Conservation (phyloP, 2,797 vertebrate genomes). For the Pipistrellus nathusii region DNA sequence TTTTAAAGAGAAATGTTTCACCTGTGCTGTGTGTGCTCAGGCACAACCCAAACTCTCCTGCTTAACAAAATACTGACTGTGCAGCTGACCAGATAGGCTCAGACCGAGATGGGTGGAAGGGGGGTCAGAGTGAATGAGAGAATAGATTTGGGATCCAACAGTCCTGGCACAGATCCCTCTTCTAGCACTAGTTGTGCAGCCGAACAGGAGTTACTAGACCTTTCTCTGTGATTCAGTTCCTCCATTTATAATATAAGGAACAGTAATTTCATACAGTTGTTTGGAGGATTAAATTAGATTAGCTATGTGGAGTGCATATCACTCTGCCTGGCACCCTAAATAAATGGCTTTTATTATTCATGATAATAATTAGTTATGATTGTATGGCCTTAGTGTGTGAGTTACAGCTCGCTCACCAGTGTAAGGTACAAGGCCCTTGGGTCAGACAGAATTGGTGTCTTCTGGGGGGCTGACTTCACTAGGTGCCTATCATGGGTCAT, state of each 20-base stretch:
- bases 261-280: neutral
- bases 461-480: neutral
- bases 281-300: neutral
- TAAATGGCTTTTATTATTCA: neutral
- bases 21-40: accelerated
- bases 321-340: neutral
- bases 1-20: neutral
- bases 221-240: neutral
- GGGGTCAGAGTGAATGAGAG: accelerated
- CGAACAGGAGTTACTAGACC: too few relatives aligned
- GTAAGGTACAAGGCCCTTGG: accelerated
- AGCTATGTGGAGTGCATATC: neutral
- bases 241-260: neutral
- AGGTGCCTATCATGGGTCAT: accelerated
- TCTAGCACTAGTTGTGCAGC: neutral
- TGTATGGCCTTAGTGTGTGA: neutral
- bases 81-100: accelerated
- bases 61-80: accelerated
- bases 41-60: too few relatives aligned
- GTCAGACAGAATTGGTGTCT: neutral
- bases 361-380: too few relatives aligned
- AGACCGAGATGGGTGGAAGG: accelerated
- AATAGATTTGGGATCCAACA: neutral
- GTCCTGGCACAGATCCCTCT: neutral
- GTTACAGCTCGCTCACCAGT: neutral